Evolutionary conservation across 2,113 vertebrate genomes (phyloP).

Genomic region (Lycocorax pyrrhopterus): DNA sequence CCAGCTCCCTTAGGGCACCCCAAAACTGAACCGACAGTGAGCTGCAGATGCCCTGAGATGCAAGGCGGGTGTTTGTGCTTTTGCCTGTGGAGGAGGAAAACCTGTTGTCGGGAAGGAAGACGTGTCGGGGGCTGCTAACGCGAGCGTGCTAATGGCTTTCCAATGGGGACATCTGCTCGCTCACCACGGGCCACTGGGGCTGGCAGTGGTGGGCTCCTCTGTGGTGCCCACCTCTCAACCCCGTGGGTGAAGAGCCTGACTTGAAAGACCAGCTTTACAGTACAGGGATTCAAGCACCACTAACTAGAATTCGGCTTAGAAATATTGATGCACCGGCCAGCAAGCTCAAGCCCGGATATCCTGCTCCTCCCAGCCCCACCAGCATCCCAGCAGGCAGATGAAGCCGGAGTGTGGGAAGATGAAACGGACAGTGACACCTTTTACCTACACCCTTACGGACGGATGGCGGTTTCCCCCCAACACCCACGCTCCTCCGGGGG

Average conservation of each 20-base stretch:
- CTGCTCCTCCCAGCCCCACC: not conserved
- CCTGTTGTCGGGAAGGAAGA: not conserved
- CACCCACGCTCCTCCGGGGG: not conserved
- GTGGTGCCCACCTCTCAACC: not conserved
- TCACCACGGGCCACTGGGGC: accelerated
- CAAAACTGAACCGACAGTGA: accelerated
- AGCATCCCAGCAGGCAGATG: not conserved
- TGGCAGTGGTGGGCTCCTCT: not conserved
- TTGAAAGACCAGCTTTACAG: conserved; percentile 60
- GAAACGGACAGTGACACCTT: not conserved
- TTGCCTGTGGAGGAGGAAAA: not conserved
- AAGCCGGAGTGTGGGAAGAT: not conserved
- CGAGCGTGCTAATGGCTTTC: not conserved
- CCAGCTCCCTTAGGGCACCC: not conserved
- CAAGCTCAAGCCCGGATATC: not conserved
- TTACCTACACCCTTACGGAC: not conserved
- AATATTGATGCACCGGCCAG: not conserved
- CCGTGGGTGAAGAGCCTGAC: not conserved
- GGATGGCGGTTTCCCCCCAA: accelerated
- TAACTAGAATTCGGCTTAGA: not conserved
- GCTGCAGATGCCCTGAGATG: not conserved
- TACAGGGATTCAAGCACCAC: conserved; percentile 61
- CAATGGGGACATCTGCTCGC: not conserved
- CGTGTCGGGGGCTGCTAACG: accelerated
- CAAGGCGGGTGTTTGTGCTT: not conserved